phyloP scores from a whole-genome alignment of 2,797 vertebrate species.

The Circus cinereus region DNA sequence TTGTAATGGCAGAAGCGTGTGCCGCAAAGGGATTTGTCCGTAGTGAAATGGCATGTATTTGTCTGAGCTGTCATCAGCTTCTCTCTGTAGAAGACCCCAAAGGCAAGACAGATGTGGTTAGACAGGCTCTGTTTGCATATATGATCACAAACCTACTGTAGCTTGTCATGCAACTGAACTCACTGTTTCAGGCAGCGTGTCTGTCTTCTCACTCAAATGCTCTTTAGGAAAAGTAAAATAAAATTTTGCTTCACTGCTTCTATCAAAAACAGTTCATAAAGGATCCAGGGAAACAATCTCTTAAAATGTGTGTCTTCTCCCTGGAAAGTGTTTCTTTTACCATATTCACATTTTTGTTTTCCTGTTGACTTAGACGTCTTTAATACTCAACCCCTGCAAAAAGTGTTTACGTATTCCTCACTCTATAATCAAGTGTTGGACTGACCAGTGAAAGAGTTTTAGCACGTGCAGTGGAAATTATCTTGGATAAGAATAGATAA shows the following conservation, averaged over 20 bases:
- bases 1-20: background rate
- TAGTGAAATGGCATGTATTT: background rate
- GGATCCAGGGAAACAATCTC: background rate
- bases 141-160: background rate
- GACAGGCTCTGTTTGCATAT: background rate
- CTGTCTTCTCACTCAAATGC: rapidly evolving
- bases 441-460: background rate
- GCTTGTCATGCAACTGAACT: background rate
- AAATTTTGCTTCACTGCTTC: background rate
- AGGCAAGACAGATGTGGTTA: background rate
- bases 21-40: background rate
- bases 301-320: background rate
- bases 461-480: background rate
- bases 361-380: background rate
- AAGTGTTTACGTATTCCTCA: background rate
- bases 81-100: background rate
- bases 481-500: background rate
- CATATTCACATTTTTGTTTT: background rate
- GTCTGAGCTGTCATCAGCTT: background rate
- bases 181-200: background rate
- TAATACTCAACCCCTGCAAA: background rate
- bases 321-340: background rate
- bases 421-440: background rate
- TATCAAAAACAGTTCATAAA: background rate
- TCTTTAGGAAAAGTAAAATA: background rate